These are phyloP conservation scores for Maniola hyperantus DNA, from an alignment of 2,888 invertebrate species.

Conservation along the genomic window DNA sequence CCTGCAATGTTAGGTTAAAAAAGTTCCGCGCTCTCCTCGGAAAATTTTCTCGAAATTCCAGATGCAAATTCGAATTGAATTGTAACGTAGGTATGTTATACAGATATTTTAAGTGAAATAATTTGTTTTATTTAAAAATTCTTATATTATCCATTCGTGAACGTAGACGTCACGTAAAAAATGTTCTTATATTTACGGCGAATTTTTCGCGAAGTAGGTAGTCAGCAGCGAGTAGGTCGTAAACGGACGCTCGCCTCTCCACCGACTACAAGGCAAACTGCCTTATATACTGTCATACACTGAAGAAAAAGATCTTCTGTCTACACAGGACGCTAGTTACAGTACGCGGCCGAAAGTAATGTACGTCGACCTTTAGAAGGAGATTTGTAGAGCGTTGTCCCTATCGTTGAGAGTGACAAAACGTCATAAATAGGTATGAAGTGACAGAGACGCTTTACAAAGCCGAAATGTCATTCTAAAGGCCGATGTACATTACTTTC, in stretches of 20 bases:
- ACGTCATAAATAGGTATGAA: no score
- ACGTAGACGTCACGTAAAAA: constrained; percentile 43
- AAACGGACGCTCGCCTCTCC: constrained; percentile 48
- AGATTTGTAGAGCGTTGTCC: no score
- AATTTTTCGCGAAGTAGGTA: constrained; percentile 65
- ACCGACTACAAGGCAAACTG: constrained; percentile 39
- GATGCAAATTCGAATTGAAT: constrained; percentile 15
- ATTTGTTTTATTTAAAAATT: not conserved
- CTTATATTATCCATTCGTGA: not conserved
- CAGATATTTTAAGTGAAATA: not conserved
- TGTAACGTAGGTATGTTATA: constrained; percentile 4
- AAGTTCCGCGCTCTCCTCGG: constrained; percentile 24
- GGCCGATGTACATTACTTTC: no score
- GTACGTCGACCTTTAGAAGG: no score
- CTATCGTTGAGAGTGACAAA: no score
- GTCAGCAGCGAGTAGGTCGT: constrained; percentile 57
- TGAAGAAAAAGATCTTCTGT: no score
- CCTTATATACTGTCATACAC: no score
- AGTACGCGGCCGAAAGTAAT: no score
- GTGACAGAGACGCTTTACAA: no score
- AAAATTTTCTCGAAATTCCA: constrained; percentile 26
- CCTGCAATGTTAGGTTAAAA: constrained; percentile 36
- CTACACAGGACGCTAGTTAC: no score
- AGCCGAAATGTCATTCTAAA: no score
- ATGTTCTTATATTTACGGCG: constrained; percentile 60